These are phyloP conservation scores for Schizotus pectinicornis DNA, from an alignment of 2,888 invertebrate genomes.

Conservation along the genomic window DNA sequence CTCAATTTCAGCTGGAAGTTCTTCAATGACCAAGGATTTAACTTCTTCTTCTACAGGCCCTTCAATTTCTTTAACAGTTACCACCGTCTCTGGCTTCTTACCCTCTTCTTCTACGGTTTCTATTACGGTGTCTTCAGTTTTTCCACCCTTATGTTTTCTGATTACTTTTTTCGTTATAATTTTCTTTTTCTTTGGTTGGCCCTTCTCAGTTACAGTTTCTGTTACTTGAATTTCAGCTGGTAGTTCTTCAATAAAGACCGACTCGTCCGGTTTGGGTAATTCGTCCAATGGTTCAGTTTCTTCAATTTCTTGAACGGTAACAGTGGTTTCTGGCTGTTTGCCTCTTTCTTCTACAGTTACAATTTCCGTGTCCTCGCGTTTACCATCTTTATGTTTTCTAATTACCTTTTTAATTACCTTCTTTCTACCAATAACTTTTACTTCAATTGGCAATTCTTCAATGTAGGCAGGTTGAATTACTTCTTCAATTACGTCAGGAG, in stretches of 20 bases:
- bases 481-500: constrained; percentile 25
- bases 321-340: constrained; percentile 48
- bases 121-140: constrained; percentile 58
- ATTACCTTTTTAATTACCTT: constrained; percentile 48
- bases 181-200: constrained; percentile 38
- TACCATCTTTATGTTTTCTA: constrained; percentile 53
- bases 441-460: constrained; percentile 25
- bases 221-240: constrained; percentile 38
- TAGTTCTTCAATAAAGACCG: constrained; percentile 31
- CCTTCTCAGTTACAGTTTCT: constrained; percentile 29
- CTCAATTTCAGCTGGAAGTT: constrained; percentile 41
- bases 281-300: constrained; percentile 26
- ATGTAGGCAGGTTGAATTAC: constrained; percentile 36
- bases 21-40: constrained; percentile 17
- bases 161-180: constrained; percentile 44
- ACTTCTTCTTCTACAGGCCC: constrained; percentile 20
- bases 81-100: constrained; percentile 56
- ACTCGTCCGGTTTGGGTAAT: constrained; percentile 24
- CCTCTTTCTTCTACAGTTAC: constrained; percentile 50
- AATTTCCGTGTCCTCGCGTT: constrained; percentile 52
- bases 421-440: constrained; percentile 14
- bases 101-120: constrained; percentile 59
- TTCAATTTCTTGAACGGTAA: constrained; percentile 40
- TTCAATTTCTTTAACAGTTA: constrained; percentile 48
- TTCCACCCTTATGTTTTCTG: constrained; percentile 47